Evolutionary conservation across 2,797 vertebrate species (phyloP), one percentile per base, ranked within the genome.

Genomic region (Coregonus suidteri): DNA sequence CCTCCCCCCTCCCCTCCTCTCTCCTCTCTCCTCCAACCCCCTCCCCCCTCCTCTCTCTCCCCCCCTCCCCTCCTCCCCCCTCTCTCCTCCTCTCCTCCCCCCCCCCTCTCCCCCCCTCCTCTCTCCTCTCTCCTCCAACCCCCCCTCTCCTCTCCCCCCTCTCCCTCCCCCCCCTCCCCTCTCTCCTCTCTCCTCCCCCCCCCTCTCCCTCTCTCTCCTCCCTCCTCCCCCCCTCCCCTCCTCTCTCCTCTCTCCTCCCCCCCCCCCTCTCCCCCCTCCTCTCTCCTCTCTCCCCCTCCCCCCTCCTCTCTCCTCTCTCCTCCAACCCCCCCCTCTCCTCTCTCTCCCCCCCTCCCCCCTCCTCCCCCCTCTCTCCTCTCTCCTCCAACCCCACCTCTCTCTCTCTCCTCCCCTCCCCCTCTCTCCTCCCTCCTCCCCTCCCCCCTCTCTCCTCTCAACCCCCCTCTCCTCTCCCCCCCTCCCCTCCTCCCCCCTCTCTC

Each of bases 1-100:
- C 74, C 77, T 54, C 84, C n/a, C 73, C 83, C 67, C 75, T 47
- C 3, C n/a, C n/a, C 16, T 35, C 25, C 18, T 20, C 20, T 20
- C 20, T 20, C 35, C 15, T 35, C 34, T 15, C 14, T 18, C 5
- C 59, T 18, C 59, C 1, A 4, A 9, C 16, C 59, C 7, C 4
- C 20, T 18, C 7, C 7, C 16, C 16, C 1, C 7, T 0, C 6
- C 1, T 5, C n/a, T 6, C 62, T 0, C 4, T 34, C 59, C 20
- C 16, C 59, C 7, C 4, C 20, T 18, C 7, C 7, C 16, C 59
- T 25, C 16, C 54, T 18, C 54, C 0, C 18, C 0, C 0, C 53
- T 0, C 5, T 0, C 25, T 13, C 20, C 20, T 20, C 2, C 25
- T 25, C 25, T n/a, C n/a, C 6, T 18, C 18, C 9, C 15, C 0